Base-by-base conservation (phyloP, 1,140 invertebrate genomes). In the Theocolax elegans region DNA sequence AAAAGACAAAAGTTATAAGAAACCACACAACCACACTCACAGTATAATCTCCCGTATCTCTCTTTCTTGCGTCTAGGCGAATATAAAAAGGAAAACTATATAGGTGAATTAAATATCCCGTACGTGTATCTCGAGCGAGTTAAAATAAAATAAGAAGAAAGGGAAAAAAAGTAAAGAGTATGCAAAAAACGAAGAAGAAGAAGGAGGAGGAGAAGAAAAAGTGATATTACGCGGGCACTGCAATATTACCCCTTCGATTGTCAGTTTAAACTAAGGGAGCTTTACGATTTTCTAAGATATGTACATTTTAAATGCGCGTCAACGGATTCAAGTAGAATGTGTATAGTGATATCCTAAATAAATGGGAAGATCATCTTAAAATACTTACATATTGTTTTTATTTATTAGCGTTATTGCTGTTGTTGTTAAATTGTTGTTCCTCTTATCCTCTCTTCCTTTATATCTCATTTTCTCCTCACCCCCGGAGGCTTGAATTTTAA, bases 211-310 rank as follows among this genome's bases (percentile, higher is more conserved):
- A 70, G 54, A 64, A 19, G 44, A 44, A 70, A 53, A 64, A 19
- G 60, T 25, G 53, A 73, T 64, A 68, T 66, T 68, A 72, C 64
- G 53, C 31, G 83, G 84, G 83, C 80, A 85, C 80, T 86, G 83
- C 84, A 86, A 86, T 86, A 85, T 83, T 83, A 79, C 76, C 83
- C 27, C 81, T 6, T 35, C 10, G n/a, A 83, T 83, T 81, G 78
- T 82, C 80, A 79, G 76, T 79, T 84, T 66, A 80, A 81, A 82
- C 79, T 81, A 85, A 79, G 73, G 73, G 75, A 80, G 79, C 77
- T 83, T 84, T 81, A 81, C 75, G 78, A 78, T 78, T 80, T 81
- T 83, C 73, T 82, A 82, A 80, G 77, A 81, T 81, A 77, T 76
- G 71, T 71, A 71, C 58, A 72, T 72, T 66, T 42, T 56, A 6